Evolutionary conservation across 64 coral and sea anemone species (phyloP).

Genomic region (Actinia tenebrosa): DNA sequence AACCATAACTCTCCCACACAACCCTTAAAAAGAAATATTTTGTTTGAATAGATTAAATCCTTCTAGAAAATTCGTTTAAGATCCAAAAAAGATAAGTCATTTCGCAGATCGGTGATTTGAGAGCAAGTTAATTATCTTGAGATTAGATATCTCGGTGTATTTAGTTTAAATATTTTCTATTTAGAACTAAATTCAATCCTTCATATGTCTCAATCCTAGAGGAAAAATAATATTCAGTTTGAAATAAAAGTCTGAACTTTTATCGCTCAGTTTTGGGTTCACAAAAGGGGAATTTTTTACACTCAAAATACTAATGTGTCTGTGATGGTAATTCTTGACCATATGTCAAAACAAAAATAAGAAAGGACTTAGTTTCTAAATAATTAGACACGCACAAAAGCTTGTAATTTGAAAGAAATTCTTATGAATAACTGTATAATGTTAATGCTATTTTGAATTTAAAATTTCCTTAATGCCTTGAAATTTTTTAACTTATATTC

Average conservation of each 20-base stretch:
- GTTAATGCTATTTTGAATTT: neutral
- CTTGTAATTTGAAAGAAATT: neutral
- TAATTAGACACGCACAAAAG: neutral
- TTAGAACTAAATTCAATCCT: no score
- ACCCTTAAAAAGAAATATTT: neutral
- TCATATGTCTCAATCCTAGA: no score
- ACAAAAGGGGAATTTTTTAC: no score
- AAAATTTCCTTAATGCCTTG: neutral
- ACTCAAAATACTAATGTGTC: no score
- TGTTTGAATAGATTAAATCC: neutral
- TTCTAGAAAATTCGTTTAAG: neutral
- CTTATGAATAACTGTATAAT: neutral
- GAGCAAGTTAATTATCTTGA: neutral
- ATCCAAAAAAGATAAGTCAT: neutral
- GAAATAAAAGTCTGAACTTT: no score
- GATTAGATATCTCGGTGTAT: no score
- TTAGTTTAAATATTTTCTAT: no score
- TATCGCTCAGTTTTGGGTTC: no score
- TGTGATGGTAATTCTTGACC: no score
- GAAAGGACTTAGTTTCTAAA: neutral
- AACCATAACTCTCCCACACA: no score
- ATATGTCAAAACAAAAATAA: neutral
- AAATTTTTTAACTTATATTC: neutral
- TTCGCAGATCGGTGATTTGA: neutral
- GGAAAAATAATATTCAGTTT: no score